phyloP scores from a whole-genome alignment of 2,797 vertebrate genomes.

The Gephyroberyx darwinii region DNA sequence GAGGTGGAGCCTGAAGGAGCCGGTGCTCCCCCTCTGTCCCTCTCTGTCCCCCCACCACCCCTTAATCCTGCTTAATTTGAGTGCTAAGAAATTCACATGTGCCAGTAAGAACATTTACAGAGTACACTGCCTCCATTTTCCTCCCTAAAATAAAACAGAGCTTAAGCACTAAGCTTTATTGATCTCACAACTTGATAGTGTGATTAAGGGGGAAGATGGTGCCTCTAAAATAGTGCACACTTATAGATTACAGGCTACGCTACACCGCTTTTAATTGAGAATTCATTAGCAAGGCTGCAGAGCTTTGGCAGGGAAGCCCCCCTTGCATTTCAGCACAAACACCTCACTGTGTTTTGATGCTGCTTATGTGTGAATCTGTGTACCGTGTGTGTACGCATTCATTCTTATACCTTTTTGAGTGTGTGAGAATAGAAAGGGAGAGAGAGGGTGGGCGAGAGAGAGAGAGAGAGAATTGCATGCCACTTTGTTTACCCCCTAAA shows the following conservation, averaged over 20 bases:
- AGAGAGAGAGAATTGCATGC: slow-evolving; percentile 7
- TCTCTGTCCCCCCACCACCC: slow-evolving; percentile 47
- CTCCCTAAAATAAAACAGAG: slow-evolving; percentile 83
- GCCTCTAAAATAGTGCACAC: slow-evolving; percentile 69
- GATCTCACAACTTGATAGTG: slow-evolving; percentile 86
- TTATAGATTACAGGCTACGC: slow-evolving; percentile 68
- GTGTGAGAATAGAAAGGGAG: not conserved
- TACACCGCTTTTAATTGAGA: slow-evolving; percentile 60
- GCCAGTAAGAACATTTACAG: slow-evolving; percentile 88
- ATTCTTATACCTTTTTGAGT: slow-evolving; percentile 12
- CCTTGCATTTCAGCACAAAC: slow-evolving; percentile 28
- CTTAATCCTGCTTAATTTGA: slow-evolving; percentile 97
- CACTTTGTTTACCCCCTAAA: slow-evolving; percentile 21
- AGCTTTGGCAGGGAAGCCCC: slow-evolving; percentile 35
- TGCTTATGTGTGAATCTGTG: slow-evolving; percentile 10
- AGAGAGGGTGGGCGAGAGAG: slow-evolving; percentile 11
- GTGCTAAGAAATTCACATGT: slow-evolving; percentile 93
- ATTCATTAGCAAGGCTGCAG: slow-evolving; percentile 61
- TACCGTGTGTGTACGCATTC: slow-evolving; percentile 5
- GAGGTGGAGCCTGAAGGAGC: slow-evolving; percentile 75
- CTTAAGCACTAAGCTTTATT: slow-evolving; percentile 87
- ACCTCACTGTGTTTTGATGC: slow-evolving; percentile 31
- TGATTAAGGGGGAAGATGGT: slow-evolving; percentile 79
- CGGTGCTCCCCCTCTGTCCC: slow-evolving; percentile 43
- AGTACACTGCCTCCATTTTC: slow-evolving; percentile 89